phyloP scores from a whole-genome alignment of 1,140 invertebrate species.

The Dendrolimus punctatus region DNA sequence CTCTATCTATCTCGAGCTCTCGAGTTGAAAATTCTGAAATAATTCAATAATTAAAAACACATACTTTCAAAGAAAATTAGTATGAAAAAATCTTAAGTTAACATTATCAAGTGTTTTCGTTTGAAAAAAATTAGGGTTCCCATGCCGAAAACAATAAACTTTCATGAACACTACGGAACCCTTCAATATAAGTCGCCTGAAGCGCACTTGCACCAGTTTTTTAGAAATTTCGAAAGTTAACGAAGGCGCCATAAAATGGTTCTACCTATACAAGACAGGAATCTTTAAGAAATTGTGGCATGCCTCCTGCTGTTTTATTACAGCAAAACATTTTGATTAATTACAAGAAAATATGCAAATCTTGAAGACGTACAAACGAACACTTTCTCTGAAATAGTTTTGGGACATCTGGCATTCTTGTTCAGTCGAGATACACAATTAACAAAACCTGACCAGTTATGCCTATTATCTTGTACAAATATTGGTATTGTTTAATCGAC shows the following conservation, averaged over 20 bases:
- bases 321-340: slow-evolving; percentile 40
- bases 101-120: too few species aligned
- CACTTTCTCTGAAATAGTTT: slow-evolving; percentile 62
- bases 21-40: too few species aligned
- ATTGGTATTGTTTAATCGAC: not conserved
- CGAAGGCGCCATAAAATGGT: slow-evolving; percentile 9
- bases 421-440: slow-evolving; percentile 19
- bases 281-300: slow-evolving; percentile 17
- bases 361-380: slow-evolving; percentile 25
- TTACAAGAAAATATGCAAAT: slow-evolving; percentile 53
- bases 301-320: slow-evolving; percentile 41
- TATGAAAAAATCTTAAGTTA: too few species aligned
- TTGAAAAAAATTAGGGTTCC: too few species aligned
- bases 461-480: slow-evolving; percentile 10
- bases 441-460: slow-evolving; percentile 16
- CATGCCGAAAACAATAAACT: too few species aligned
- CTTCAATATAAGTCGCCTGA: too few species aligned
- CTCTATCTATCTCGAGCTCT: too few species aligned
- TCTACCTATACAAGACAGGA: slow-evolving; percentile 19
- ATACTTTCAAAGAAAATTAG: too few species aligned
- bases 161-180: too few species aligned
- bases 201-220: too few species aligned
- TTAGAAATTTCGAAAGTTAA: slow-evolving; percentile 2
- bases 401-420: slow-evolving; percentile 31
- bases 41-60: too few species aligned